Conservation (phyloP, 2,797 vertebrate genomes). For the Fistularia commersonii region DNA sequence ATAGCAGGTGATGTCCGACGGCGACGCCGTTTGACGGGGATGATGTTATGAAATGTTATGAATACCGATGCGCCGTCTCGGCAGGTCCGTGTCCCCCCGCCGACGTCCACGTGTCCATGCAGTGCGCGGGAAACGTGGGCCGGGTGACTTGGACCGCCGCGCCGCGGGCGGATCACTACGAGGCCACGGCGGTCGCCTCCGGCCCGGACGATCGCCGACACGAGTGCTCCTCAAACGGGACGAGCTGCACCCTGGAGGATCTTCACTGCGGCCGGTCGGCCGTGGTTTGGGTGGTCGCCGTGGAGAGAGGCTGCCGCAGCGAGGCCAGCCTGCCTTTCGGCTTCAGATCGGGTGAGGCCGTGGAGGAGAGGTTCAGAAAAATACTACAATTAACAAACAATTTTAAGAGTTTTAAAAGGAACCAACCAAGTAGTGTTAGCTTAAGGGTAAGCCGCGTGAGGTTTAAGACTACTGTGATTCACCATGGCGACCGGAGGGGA, state of each 20-base stretch:
- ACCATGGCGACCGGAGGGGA: no score
- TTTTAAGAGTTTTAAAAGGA: neutral
- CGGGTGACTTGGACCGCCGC: slow-evolving; percentile 62
- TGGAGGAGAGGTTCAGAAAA: neutral
- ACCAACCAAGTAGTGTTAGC: neutral
- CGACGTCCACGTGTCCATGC: slow-evolving; percentile 45
- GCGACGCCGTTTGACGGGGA: no score
- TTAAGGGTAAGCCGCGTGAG: no score
- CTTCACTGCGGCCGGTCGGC: slow-evolving; percentile 64
- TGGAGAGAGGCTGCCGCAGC: slow-evolving; percentile 70
- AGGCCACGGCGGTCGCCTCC: slow-evolving; percentile 32
- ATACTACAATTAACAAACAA: no score
- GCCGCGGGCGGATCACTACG: slow-evolving; percentile 52
- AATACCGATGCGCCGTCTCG: neutral
- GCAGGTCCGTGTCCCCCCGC: slow-evolving; percentile 74
- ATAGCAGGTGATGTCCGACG: slow-evolving; percentile 55
- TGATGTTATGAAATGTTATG: no score
- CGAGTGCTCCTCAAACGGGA: slow-evolving; percentile 60
- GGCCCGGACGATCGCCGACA: slow-evolving; percentile 3
- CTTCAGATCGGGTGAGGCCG: slow-evolving; percentile 71
- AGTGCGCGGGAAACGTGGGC: slow-evolving; percentile 63
- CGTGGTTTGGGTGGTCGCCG: slow-evolving; percentile 55
- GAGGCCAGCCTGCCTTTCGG: slow-evolving; percentile 49
- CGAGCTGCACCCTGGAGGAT: slow-evolving; percentile 61
- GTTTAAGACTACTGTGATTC: no score